These are phyloP conservation scores for Diarsia dahlii DNA, from an alignment of 2,888 invertebrate genomes.

Conservation along the genomic window DNA sequence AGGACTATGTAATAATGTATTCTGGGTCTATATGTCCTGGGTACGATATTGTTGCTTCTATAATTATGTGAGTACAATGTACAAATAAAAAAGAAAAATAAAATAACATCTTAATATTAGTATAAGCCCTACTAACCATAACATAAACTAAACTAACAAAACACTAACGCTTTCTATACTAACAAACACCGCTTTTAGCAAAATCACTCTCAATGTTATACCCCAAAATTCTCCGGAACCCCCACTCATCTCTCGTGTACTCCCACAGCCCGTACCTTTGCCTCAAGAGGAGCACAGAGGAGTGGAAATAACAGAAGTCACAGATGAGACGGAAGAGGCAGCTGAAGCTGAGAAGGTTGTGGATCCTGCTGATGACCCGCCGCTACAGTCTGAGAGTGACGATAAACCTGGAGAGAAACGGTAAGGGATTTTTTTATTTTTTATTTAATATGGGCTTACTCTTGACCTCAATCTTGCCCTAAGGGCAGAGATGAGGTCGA, in stretches of 20 bases:
- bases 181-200: conserved; percentile 17
- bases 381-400: conserved; percentile 81
- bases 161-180: conserved; percentile 8
- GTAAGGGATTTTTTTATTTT: too few species aligned
- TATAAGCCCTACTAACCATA: too few species aligned
- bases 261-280: conserved; percentile 41
- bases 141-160: neutral
- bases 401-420: conserved; percentile 86
- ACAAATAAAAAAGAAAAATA: too few species aligned
- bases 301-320: conserved; percentile 19
- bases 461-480: too few species aligned
- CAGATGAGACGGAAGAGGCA: conserved; percentile 20
- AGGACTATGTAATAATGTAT: too few species aligned
- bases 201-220: conserved; percentile 23
- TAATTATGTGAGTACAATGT: too few species aligned
- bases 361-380: conserved; percentile 83
- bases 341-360: conserved; percentile 56
- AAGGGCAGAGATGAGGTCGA: too few species aligned
- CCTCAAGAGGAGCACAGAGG: conserved; percentile 22
- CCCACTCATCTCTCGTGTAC: neutral
- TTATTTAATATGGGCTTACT: too few species aligned
- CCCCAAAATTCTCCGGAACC: accelerated
- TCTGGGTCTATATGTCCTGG: too few species aligned
- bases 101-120: too few species aligned
- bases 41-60: too few species aligned